Evolutionary conservation across 2,888 invertebrate species (phyloP), one percentile per base, ranked within the genome.

Genomic region (Nomada flava): DNA sequence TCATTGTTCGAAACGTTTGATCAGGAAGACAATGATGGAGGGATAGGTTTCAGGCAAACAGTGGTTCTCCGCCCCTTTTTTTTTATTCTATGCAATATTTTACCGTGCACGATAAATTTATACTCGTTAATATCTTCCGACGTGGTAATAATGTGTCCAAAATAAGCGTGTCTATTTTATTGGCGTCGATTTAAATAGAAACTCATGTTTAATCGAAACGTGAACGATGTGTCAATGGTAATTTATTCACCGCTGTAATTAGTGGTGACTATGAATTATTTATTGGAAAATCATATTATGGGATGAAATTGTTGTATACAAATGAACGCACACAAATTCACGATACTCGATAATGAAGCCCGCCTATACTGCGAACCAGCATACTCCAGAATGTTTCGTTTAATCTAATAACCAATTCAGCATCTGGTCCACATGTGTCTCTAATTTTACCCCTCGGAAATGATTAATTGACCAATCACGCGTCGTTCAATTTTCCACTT

Each of bases 1-100:
- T 82, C 82, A 84, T 91, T 90, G 91, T 88, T 89, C 88, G 82
- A 87, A 83, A 77, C 84, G 84, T 79, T 73, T 72, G 85, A 86
- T 76, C 77, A 72, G 73, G 77, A 83, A 87, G 75, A 86, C 85
- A 84, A 85, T 83, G 83, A 89, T 78, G 83, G 78, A 82, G 68
- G 59, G 82, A 68, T 53, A 59, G 71, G 71, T 60, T 72, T 50
- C 23, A 64, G 5, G 9, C 36, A 13, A 4, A 50, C 82, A 75
- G 75, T 67, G 81, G 60, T 70, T 75, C 69, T 70, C 60, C 65
- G 47, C 36, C 36, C 36, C n/a, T 36, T 36, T 23, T n/a, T 36
- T 47, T 65, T 50, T 42, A 2, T n/a, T 15, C 13, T 47, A 47
- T 11, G n/a, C 23, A 3, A 26, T 9, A 36, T 20, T 53, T 53